phyloP scores from a whole-genome alignment of 2,113 vertebrate genomes.

The Dicerorhinus sumatrensis region DNA sequence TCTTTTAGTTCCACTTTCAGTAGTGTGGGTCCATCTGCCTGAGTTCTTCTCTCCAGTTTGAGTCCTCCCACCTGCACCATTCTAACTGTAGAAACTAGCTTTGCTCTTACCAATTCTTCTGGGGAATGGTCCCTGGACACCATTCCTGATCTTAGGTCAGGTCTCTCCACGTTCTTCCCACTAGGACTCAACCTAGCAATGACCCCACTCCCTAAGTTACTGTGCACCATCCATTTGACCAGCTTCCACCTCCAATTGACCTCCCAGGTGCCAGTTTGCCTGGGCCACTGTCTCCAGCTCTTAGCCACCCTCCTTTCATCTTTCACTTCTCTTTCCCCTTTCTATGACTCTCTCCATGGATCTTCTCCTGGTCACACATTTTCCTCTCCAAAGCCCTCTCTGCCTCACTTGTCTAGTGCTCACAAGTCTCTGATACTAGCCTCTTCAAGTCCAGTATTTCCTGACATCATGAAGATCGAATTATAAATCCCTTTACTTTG shows the following conservation, averaged over 20 bases:
- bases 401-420: not conserved
- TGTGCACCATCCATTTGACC: rapidly evolving
- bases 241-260: not conserved
- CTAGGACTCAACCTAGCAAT: not conserved
- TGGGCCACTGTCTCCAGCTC: not conserved
- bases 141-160: not conserved
- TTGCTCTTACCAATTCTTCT: not conserved
- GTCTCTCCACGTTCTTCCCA: not conserved
- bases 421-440: not conserved
- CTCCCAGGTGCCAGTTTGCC: not conserved
- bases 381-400: not conserved
- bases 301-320: not conserved
- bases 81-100: not conserved
- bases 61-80: not conserved
- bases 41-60: not conserved
- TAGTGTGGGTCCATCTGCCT: not conserved
- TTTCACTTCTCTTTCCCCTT: not conserved
- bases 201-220: not conserved
- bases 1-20: not conserved
- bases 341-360: not conserved
- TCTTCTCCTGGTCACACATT: not conserved
- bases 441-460: not conserved
- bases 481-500: not conserved
- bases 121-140: not conserved
- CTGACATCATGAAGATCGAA: not conserved